Base-by-base conservation (phyloP, 2,888 invertebrate genomes). In the Napeogenes sylphis region DNA sequence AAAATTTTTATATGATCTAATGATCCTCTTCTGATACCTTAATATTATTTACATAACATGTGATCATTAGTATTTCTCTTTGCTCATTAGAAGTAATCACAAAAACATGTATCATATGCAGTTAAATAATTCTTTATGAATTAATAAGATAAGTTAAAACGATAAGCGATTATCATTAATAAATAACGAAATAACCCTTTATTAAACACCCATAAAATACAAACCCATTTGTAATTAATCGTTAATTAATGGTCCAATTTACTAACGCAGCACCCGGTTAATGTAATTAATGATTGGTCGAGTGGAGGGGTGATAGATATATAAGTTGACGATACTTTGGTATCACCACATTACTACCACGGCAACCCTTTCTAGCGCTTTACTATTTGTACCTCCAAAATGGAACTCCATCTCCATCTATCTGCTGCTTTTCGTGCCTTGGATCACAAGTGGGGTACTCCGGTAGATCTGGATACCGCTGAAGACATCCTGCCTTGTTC, bases 331-430 rank as follows among this genome's bases (percentile, higher is more conserved):
- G 21, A n/a, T 14, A 30, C 21, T 30, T 30, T 30, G 30, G 30
- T 30, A 51, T 10, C 51, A 51, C 4, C 4, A 21, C 51, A 51
- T 51, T 12, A 51, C 30, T 30, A 21, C 12, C 3, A 8, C 21
- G 10, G 3, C 51, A 51, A 30, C 2, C 21, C 3, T 12, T 21
- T 10, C 42, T 3, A 42, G 12, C 42, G 10, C 3, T 42, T 10
- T 42, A 42, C 12, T 10, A 42, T 12, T 10, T 42, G 10, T 12
- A 42, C 2, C 10, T 33, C 30, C 13, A 74, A 63, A 65, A 85
- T 84, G 84, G 83, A 84, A 56, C 70, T 83, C 0, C 84, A 86
- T 70, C 69, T 82, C n/a, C 83, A 84, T 70, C 72, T 84, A 46
- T 74, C 81, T 2, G 78, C 74, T 14, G 81, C 81, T 3, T 85